Evolutionary conservation across 2,113 vertebrate genomes (phyloP).

Genomic region (Brienomyrus longianalis): DNA sequence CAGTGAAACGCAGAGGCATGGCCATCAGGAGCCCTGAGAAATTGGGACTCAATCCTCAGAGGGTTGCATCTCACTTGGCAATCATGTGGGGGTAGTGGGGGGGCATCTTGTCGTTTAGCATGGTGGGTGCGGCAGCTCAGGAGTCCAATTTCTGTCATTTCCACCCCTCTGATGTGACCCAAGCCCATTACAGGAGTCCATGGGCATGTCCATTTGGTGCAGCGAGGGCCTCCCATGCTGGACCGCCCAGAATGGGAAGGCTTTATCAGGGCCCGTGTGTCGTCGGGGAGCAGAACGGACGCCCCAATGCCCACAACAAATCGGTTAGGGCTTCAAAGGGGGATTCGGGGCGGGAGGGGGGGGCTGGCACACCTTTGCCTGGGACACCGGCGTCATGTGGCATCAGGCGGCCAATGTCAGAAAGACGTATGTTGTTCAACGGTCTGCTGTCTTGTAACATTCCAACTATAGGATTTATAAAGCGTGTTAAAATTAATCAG

Average conservation of each 20-base stretch:
- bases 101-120: not conserved
- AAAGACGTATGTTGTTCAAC: not conserved
- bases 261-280: slow-evolving; percentile 1
- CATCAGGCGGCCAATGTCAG: too few species aligned
- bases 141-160: slow-evolving; percentile 1
- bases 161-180: slow-evolving; percentile 16
- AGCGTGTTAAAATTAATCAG: not conserved
- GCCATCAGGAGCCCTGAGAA: not conserved
- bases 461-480: not conserved
- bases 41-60: not conserved
- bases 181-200: slow-evolving; percentile 20
- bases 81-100: not conserved
- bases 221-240: not conserved
- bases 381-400: not conserved
- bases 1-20: not conserved
- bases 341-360: too few species aligned
- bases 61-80: not conserved
- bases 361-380: not conserved
- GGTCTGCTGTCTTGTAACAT: not conserved
- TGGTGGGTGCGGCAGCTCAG: not conserved
- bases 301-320: slow-evolving; percentile 3
- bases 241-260: not conserved
- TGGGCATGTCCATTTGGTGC: not conserved
- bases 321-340: slow-evolving; percentile 24
- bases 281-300: not conserved